Base-by-base conservation (phyloP, 2,113 vertebrate genomes). In the Girardinichthys multiradiatus region DNA sequence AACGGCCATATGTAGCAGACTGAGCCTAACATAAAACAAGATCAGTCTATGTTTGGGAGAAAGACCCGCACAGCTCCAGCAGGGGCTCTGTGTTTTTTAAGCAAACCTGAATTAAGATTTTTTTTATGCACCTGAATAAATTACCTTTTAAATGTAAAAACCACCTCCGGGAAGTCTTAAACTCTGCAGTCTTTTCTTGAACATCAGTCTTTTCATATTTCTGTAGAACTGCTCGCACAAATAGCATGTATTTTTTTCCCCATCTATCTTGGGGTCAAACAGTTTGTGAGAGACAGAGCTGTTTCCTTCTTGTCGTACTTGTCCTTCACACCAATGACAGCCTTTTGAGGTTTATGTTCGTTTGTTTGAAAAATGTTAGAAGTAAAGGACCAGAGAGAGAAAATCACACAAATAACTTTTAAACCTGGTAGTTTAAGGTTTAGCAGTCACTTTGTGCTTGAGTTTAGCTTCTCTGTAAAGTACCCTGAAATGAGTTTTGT, bases 151-250 rank as follows among this genome's bases (percentile, higher is more conserved):
- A 63, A 64, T 68, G 51, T 57, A 33, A 65, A 37, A 72, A 61
- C 21, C 24, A 68, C 31, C 33, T 31, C 48, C 17, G 4, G n/a
- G 28, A 54, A 54, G 37, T 58, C 5, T 64, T 35, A 21, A 17
- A 39, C n/a, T 48, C 58, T 72, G 27, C n/a, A 29, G 45, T 72
- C 37, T 79, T 62, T 17, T 70, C 42, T 69, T 79, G 35, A 68
- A 66, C 81, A 64, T 82, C 57, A 64, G 64, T 63, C 67, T 58
- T 28, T 33, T 63, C 42, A 19, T 13, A 26, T 79, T 57, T 77
- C 59, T 74, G 73, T 76, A 81, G 70, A 80, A 87, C 82, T 80
- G 10, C 29, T 76, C 78, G 79, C 74, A 61, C 71, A 84, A 79
- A 82, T 76, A 37, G 11, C 63, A 24, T 71, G 57, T 54, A 24